A percentile compares a stretch with the other conserved stretches of the same genome.
Conservation (phyloP, 2,888 invertebrate species). For the Cacoxenus indagator region DNA sequence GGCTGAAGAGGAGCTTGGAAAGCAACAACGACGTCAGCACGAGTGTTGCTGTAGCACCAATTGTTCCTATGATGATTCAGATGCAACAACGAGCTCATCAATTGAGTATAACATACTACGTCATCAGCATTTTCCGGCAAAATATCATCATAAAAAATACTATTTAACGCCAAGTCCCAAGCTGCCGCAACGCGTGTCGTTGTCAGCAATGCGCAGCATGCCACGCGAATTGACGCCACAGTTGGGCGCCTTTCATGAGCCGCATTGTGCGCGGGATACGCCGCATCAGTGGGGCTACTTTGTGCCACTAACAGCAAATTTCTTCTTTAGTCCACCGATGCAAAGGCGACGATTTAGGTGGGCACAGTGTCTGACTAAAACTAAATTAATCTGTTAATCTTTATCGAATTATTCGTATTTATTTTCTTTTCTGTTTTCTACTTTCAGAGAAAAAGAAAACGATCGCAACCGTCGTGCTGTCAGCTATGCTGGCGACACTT, state of each 20-base stretch:
- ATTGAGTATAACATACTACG: slow-evolving; percentile 55
- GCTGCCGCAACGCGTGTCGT: slow-evolving; percentile 49
- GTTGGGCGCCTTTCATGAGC: slow-evolving; percentile 59
- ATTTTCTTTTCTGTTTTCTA: slow-evolving; percentile 4
- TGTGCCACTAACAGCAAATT: slow-evolving; percentile 72
- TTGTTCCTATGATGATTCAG: slow-evolving; percentile 48
- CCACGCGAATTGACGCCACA: slow-evolving; percentile 50
- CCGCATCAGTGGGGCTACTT: slow-evolving; percentile 75
- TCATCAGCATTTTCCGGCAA: slow-evolving; percentile 33
- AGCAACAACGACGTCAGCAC: slow-evolving; percentile 16
- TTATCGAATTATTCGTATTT: slow-evolving; percentile 8
- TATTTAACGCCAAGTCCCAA: slow-evolving; percentile 29
- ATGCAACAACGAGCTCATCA: slow-evolving; percentile 59
- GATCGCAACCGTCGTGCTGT: slow-evolving; percentile 69
- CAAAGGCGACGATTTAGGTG: slow-evolving; percentile 64
- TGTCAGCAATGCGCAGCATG: slow-evolving; percentile 46
- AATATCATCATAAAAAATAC: slow-evolving; percentile 39
- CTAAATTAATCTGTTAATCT: background rate
- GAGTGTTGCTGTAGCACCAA: slow-evolving; percentile 36
- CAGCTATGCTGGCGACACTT: slow-evolving; percentile 65
- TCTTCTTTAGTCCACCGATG: slow-evolving; percentile 70
- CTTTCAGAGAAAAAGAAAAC: slow-evolving; percentile 68
- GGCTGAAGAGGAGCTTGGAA: slow-evolving; percentile 11
- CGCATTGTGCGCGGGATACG: slow-evolving; percentile 36
- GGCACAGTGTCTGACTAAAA: slow-evolving; percentile 12